Base-by-base conservation (phyloP, 2,888 invertebrate species). In the Athripsodes cinereus region DNA sequence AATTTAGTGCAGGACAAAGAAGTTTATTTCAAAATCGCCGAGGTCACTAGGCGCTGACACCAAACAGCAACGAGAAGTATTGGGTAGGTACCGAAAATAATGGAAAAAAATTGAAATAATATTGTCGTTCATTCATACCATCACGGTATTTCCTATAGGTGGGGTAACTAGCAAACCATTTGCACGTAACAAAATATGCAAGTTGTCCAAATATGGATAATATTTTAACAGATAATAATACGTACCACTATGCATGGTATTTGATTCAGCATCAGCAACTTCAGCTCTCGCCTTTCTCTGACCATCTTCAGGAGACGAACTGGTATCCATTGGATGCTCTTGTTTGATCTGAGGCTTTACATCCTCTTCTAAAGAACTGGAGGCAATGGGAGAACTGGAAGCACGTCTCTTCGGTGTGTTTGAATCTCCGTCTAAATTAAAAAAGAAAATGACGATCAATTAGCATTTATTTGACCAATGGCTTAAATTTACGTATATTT, bases 191-290 rank as follows among this genome's bases (percentile, higher is more conserved):
- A 44, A 44, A 1, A 10, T 10, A 44, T 1, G 16, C n/a, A n/a
- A 46, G 2, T n/a, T 10, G 2, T 10, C 2, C 10, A 19, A 46
- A 11, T 20, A n/a, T n/a, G n/a, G n/a, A n/a, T n/a, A n/a, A n/a
- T n/a, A 21, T 10, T 13, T 26, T 52, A 31, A 52, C 16, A 26
- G 22, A 55, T 13, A n/a, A n/a, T n/a, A 40, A 19, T 58, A 79
- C 88, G 88, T 74, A 93, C 93, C 93, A 77, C 92, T 91, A 74
- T 91, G 90, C 76, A 90, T 88, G 59, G 93, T 93, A 71, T 93
- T 93, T 31, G 92, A 90, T 73, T 92, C 92, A 51, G 92, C 92
- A 71, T 93, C 93, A 62, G 86, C 90, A 34, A 89, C 84, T 74
- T 89, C 90, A 55, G 88, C 89, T 70, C 91, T 83, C 44, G 84